Percentiles rank a stretch among this genome's conserved stretches.
Conservation (phyloP, 2,888 invertebrate genomes). For the Caprella mutica region DNA sequence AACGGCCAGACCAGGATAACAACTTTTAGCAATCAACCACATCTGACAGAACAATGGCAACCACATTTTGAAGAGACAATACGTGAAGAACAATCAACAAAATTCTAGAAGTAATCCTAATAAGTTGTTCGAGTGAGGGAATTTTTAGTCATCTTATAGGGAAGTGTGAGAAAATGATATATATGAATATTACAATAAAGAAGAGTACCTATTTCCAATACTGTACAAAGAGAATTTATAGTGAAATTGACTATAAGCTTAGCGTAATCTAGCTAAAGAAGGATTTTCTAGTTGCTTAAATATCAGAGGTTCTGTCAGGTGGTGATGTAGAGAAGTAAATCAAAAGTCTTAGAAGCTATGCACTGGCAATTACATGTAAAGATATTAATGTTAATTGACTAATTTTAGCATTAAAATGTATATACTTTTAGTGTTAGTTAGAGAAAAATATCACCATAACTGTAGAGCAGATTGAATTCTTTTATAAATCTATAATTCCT, state of each 20-base stretch:
- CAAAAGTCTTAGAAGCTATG: too few species aligned
- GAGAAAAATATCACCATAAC: too few species aligned
- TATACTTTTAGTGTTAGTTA: too few species aligned
- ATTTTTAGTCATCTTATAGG: not conserved
- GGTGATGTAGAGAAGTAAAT: not conserved
- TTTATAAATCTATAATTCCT: too few species aligned
- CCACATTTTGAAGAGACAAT: slow-evolving; percentile 2
- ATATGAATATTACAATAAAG: not conserved
- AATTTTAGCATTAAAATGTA: too few species aligned
- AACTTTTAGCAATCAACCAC: slow-evolving; percentile 16
- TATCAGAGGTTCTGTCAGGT: not conserved
- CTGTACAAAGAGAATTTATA: too few species aligned
- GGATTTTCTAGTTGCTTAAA: not conserved
- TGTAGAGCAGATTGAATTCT: too few species aligned
- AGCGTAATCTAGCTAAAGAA: too few species aligned
- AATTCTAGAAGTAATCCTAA: not conserved
- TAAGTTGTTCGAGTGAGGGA: not conserved
- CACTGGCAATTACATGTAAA: too few species aligned
- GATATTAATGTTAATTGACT: too few species aligned
- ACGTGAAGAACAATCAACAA: not conserved
- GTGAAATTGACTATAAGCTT: too few species aligned
- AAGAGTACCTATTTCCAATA: too few species aligned
- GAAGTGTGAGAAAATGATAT: not conserved
- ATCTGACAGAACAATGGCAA: slow-evolving; percentile 6
- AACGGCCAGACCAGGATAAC: slow-evolving; percentile 31